Base-by-base conservation (phyloP, 2,888 invertebrate species). In the Tetanocera ferruginea region DNA sequence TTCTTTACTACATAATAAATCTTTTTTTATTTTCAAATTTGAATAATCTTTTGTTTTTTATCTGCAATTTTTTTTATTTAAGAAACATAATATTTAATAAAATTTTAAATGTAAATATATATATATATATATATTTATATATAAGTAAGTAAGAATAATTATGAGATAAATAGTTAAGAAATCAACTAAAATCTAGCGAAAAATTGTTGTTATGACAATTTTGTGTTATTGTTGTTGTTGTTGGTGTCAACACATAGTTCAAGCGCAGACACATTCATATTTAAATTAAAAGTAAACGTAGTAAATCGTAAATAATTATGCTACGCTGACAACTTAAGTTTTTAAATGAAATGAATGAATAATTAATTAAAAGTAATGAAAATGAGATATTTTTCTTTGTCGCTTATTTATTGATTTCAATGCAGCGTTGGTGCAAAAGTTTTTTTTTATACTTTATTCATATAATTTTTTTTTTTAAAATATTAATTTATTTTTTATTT, bases 1-100 rank as follows among this genome's bases (percentile, higher is more conserved):
- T 66, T 64, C 67, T 75, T 67, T 57, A 72, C 66, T 66, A 67
- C 51, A 67, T 75, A 75, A 67, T 75, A 75, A 75, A 75, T 75
- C 55, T 55, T 66, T 64, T 62, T 75, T 75, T 75, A 75, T 75
- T 75, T 75, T 75, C 55, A 66, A 75, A 25, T 31, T 73, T 60
- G 23, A 62, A 62, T 49, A 11, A 11, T 19, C 9, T n/a, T 55
- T 57, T 64, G 49, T 55, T 74, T 74, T 60, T 71, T 28, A 71
- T 19, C 55, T 31, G 52, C 55, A 28, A 19, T 31, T 52, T 23
- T n/a, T 70, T 31, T 70, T 55, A 23, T 60, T 60, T 73, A 73
- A 73, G 73, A 73, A 73, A 73, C 73, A 60, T 62, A 73, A 72
- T 70, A n/a, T 23, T 19, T 60, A 67, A 67, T 75, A 49, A 55